Evolutionary conservation across 2,797 vertebrate species (phyloP).

Genomic region (Squalus acanthias): DNA sequence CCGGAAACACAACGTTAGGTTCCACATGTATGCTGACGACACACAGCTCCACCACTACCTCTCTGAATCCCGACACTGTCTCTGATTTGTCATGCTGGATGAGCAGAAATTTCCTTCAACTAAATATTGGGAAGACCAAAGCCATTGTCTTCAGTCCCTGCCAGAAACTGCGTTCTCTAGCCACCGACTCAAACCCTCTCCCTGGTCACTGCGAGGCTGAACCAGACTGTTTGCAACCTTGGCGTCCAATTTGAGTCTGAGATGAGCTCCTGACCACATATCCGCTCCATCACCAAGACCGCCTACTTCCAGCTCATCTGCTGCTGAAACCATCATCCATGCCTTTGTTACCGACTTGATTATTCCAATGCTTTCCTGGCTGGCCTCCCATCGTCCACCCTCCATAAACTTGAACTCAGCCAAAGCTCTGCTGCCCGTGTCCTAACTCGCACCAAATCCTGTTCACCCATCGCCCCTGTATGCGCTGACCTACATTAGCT

Average conservation of each 20-base stretch:
- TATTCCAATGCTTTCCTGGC: background rate
- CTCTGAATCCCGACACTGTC: background rate
- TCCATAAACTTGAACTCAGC: background rate
- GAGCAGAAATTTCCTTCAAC: background rate
- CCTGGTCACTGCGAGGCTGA: background rate
- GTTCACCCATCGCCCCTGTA: too few relatives aligned
- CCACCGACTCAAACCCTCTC: background rate
- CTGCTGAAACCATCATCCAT: background rate
- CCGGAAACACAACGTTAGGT: background rate
- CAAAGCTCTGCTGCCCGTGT: background rate
- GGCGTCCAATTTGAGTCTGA: background rate
- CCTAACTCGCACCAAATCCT: background rate
- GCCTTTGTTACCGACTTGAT: background rate
- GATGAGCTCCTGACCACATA: background rate
- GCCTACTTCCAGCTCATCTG: background rate
- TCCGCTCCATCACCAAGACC: background rate
- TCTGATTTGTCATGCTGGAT: background rate
- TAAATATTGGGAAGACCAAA: background rate
- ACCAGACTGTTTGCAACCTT: background rate
- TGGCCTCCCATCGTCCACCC: background rate
- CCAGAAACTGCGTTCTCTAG: background rate
- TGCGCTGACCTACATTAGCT: too few relatives aligned
- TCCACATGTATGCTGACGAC: background rate
- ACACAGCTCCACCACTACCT: background rate
- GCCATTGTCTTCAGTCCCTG: background rate